phyloP scores from a whole-genome alignment of 2,113 vertebrate genomes.

The Tragelaphus buxtoni region DNA sequence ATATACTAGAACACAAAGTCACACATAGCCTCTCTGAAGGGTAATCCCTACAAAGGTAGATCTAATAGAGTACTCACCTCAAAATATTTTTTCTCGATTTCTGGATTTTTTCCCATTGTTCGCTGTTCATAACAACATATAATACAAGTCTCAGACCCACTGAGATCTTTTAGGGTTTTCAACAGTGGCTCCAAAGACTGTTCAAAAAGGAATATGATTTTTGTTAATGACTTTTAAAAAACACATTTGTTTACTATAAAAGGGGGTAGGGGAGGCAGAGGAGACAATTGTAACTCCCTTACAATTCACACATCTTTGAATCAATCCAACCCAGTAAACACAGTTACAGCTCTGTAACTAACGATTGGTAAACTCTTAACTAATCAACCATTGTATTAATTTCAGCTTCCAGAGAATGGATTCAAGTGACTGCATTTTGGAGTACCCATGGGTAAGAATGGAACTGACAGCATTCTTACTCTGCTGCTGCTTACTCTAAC shows the following conservation, averaged over 20 bases:
- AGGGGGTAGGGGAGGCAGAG: neutral
- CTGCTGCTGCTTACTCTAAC: neutral
- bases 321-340: neutral
- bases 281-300: neutral
- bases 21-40: neutral
- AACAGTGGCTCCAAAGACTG: slow-evolving; percentile 92
- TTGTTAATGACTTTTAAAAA: slow-evolving; percentile 23
- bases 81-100: slow-evolving; percentile 93
- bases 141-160: slow-evolving; percentile 88
- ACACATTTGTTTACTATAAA: neutral
- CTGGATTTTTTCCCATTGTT: slow-evolving; percentile 93
- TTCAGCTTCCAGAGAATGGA: neutral
- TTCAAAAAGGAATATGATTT: slow-evolving; percentile 39
- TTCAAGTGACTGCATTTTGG: neutral
- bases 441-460: neutral
- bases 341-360: neutral
- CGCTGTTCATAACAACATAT: slow-evolving; percentile 97
- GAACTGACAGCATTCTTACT: neutral
- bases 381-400: neutral
- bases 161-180: slow-evolving; percentile 90
- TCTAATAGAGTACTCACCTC: slow-evolving; percentile 81
- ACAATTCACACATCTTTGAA: neutral
- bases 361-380: neutral
- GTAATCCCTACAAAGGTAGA: neutral
- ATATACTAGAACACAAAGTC: neutral